Percentiles rank a stretch among this genome's conserved stretches.
Evolutionary conservation across 2,888 invertebrate species (phyloP).

Genomic region (Ligdia adustata): DNA sequence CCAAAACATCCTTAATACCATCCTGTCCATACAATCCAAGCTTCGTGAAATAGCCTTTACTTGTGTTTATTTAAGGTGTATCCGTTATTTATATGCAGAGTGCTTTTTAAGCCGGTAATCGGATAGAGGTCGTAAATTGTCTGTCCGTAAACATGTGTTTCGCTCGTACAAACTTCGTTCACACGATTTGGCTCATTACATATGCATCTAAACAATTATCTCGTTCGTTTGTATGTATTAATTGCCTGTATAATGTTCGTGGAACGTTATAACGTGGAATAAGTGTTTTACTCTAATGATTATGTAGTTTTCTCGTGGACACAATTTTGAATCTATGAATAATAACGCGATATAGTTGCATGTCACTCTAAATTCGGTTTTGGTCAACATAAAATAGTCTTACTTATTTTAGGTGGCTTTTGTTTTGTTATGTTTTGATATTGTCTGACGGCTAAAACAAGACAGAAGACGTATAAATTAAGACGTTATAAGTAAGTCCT

Average conservation of each 20-base stretch:
- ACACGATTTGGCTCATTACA: conserved; percentile 60
- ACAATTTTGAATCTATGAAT: too few species aligned
- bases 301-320: too few species aligned
- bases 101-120: conserved; percentile 43
- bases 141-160: conserved; percentile 47
- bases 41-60: conserved; percentile 26
- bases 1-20: neutral
- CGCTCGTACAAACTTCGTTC: conserved; percentile 59
- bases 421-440: too few species aligned
- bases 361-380: too few species aligned
- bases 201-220: conserved; percentile 52
- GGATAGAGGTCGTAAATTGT: conserved; percentile 50
- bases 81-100: conserved; percentile 39
- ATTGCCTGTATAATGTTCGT: conserved; percentile 16
- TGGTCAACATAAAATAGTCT: too few species aligned
- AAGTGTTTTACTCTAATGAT: neutral
- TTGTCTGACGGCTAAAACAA: too few species aligned
- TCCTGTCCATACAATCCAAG: conserved; percentile 10
- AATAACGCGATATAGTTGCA: too few species aligned
- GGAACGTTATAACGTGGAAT: conserved; percentile 1
- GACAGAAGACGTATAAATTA: too few species aligned
- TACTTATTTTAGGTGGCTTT: too few species aligned
- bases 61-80: conserved; percentile 25
- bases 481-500: too few species aligned
- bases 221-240: conserved; percentile 33